Conservation (phyloP, 2,113 vertebrate genomes). For the Myiozetetes cayanensis region DNA sequence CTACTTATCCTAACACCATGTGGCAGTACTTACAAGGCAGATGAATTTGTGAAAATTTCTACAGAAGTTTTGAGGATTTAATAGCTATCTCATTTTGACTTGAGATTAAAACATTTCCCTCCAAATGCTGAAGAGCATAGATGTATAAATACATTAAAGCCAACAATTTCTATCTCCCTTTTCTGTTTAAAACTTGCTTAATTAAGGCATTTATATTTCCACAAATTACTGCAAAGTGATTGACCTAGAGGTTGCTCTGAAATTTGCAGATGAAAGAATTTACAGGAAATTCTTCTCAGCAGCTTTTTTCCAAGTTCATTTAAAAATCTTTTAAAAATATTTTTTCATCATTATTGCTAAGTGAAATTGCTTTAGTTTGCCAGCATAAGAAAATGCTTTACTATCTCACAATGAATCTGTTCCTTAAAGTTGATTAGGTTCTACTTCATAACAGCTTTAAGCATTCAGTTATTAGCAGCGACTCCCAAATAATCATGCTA, state of each 20-base stretch:
- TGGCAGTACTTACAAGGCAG: background rate
- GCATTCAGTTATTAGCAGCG: background rate
- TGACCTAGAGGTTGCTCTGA: slow-evolving; percentile 38
- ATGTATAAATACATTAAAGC: background rate
- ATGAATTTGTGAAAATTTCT: background rate
- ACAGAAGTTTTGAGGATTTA: background rate
- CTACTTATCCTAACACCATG: background rate
- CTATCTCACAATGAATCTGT: background rate
- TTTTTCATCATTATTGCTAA: background rate
- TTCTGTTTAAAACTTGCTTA: slow-evolving; percentile 4
- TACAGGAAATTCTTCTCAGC: background rate
- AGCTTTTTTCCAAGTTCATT: background rate
- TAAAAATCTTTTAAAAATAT: background rate
- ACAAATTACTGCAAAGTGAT: slow-evolving; percentile 19
- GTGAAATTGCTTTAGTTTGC: background rate
- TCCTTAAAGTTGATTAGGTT: slow-evolving; percentile 4
- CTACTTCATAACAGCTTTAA: background rate
- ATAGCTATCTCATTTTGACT: background rate
- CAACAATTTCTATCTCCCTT: background rate
- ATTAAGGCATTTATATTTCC: slow-evolving; percentile 38
- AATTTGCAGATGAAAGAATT: slow-evolving; percentile 16
- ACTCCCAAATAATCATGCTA: background rate
- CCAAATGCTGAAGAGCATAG: background rate
- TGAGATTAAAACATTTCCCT: background rate
- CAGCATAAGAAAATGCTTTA: background rate